Percentiles rank a stretch among this genome's conserved stretches.
phyloP scores from a whole-genome alignment of 1,140 invertebrate genomes.

The Elysia chlorotica region DNA sequence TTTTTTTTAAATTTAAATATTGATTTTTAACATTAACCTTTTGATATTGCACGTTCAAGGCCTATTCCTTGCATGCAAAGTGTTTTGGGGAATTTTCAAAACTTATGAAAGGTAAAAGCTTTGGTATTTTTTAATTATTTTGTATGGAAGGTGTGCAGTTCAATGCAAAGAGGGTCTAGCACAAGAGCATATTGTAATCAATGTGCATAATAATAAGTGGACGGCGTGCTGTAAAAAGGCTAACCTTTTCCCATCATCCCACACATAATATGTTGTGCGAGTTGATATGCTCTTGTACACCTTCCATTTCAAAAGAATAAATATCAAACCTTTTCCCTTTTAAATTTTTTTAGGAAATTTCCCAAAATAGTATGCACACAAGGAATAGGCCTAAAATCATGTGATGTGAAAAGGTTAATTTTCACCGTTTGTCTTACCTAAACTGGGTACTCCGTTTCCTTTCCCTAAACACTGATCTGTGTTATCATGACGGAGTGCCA shows the following conservation, averaged over 20 bases:
- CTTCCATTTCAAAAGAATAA: neutral
- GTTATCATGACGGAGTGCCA: slow-evolving; percentile 50
- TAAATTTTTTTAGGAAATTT: neutral
- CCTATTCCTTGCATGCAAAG: neutral
- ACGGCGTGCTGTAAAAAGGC: too few species aligned
- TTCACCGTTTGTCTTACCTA: slow-evolving; percentile 36
- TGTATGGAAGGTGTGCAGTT: too few species aligned
- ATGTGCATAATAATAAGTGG: too few species aligned
- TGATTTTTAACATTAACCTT: neutral
- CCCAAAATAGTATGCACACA: neutral
- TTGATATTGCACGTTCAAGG: neutral
- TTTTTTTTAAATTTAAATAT: neutral
- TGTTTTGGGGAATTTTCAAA: too few species aligned
- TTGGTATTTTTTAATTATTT: too few species aligned
- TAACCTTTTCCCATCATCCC: too few species aligned
- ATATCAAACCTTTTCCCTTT: too few species aligned
- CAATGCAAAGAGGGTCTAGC: too few species aligned
- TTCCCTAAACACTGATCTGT: slow-evolving; percentile 58
- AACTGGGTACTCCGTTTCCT: slow-evolving; percentile 42
- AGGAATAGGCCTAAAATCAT: neutral
- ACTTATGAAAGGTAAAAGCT: too few species aligned
- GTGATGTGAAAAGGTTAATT: neutral
- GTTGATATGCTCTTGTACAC: too few species aligned
- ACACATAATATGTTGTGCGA: too few species aligned
- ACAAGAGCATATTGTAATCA: too few species aligned